Base-by-base conservation (phyloP, 2,888 invertebrate species). In the Melipona beecheii region DNA sequence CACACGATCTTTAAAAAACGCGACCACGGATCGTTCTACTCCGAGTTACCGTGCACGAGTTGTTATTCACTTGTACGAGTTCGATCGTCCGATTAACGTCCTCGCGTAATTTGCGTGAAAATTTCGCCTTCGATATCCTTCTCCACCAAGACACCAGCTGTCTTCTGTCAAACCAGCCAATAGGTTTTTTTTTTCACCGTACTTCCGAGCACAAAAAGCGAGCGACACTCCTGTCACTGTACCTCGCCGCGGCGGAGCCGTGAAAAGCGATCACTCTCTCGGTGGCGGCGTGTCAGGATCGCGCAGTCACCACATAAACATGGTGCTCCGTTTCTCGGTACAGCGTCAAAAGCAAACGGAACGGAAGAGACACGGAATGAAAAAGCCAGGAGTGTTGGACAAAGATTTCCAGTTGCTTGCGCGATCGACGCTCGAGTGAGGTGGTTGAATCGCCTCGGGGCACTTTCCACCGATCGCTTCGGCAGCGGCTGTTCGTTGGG, bases 361-460 rank as follows among this genome's bases (percentile, higher is more conserved):
- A 17, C 19, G 17, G 27, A 19, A 6, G 21, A 31, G 19, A 9
- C 11, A 15, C 13, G 9, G 50, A 24, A 11, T 24, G 24, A 24
- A 2, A 17, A 54, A 24, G 21, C 21, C 31, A 5, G 64, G 36
- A 9, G 64, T 36, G 5, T 43, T 43, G 31, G 36, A 36, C 17
- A 27, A 54, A 54, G 58, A n/a, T 65, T 84, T 79, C 81, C 72
- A 85, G 84, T 82, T 89, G 87, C 87, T 87, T 84, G 91, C 92
- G 91, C 93, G 93, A 92, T 93, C 92, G 90, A 89, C 91, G 90
- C 92, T 91, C 91, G 92, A 93, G 93, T 93, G 93, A 93, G 93
- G 92, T 93, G 93, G 93, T 93, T 93, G 93, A 88, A 91, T 92
- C 88, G 91, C 92, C 91, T 89, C 91, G 82, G 91, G 92, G 92